Base-by-base conservation (phyloP, 2,888 invertebrate species). In the Mythimna impura region DNA sequence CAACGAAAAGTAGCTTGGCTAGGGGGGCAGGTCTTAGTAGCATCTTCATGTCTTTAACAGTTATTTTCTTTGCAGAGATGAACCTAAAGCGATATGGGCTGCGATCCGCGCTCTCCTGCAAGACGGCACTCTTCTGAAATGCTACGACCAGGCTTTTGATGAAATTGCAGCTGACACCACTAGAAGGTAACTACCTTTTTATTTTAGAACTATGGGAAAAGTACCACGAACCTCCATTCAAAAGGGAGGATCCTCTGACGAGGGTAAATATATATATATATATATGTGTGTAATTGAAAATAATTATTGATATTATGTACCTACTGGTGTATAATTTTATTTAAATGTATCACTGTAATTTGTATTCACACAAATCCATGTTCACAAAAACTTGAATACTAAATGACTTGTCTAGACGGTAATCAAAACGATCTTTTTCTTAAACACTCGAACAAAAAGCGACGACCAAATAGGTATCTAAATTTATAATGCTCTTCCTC, bases 81-180 rank as follows among this genome's bases (percentile, higher is more conserved):
- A 95, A 78, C 91, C 89, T 10, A 93, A 93, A 82, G 93, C 94
- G 0, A 92, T 95, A 58, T 95, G 95, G 95, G 85, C 91, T 2
- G 94, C 93, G 0, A 90, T 96, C 9, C 89, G 91, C 40, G 88
- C 93, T 1, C 84, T 96, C 9, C 88, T 96, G 0, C 92, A 93
- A 83, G 95, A 96, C 22, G 92, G 90, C 3, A 76, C 87, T 0
- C 82, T 96, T 2, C 83, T 93, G 63, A 91, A 88, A 30, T 92
- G 89, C 76, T 96, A 93, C 79, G 93, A 94, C 34, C 87, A 90
- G 65, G 92, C 89, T 0, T 95, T 95, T 71, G 94, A 95, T 64
- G 92, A 93, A 0, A 95, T 96, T 20, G 93, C 95, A 3, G 88
- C 91, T 54, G 95, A 96, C 62, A 86, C 90, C 6, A 94, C 94